A percentile compares a stretch with the other conserved stretches of the same genome.
Conservation (phyloP, 2,797 vertebrate genomes). For the Microctenopoma stevenorrisi region DNA sequence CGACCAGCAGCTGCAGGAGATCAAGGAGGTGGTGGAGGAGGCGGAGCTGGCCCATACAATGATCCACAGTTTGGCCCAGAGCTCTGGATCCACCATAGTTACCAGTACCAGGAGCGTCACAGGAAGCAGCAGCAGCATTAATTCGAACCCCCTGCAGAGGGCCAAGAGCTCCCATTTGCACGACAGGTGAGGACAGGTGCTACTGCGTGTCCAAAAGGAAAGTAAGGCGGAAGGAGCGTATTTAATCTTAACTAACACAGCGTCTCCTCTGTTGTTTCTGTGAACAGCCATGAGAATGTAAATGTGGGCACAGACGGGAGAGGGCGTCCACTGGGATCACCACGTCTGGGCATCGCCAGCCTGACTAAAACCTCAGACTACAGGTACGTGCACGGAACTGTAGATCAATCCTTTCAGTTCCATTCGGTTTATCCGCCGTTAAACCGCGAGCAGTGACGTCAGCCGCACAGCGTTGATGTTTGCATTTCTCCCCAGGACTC, state of each 20-base stretch:
- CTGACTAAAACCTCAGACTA: slow-evolving; percentile 96
- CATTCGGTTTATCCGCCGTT: not conserved
- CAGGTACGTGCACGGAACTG: slow-evolving; percentile 59
- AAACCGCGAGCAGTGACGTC: not conserved
- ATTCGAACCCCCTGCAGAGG: slow-evolving; percentile 80
- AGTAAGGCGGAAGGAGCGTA: not conserved
- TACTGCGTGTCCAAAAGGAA: not conserved
- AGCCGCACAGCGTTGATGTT: not conserved
- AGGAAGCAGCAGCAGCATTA: slow-evolving; percentile 80
- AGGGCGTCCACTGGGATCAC: slow-evolving; percentile 92
- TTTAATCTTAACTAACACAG: not conserved
- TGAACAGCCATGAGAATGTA: slow-evolving; percentile 86
- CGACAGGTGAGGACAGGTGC: slow-evolving; percentile 74
- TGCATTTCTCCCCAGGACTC: slow-evolving; percentile 77
- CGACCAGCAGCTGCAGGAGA: slow-evolving; percentile 85
- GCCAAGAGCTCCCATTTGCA: slow-evolving; percentile 85
- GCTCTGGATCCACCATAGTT: slow-evolving; percentile 79
- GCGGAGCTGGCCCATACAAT: slow-evolving; percentile 80
- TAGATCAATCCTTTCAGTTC: not conserved
- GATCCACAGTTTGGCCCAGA: slow-evolving; percentile 83
- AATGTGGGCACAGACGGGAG: slow-evolving; percentile 88
- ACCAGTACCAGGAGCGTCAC: slow-evolving; percentile 87
- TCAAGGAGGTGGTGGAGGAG: slow-evolving; percentile 87
- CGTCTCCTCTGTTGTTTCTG: slow-evolving; percentile 18
- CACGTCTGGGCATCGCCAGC: slow-evolving; percentile 93